These are phyloP conservation scores for Syngnathus typhle DNA, from an alignment of 2,113 vertebrate genomes.

Conservation along the genomic window DNA sequence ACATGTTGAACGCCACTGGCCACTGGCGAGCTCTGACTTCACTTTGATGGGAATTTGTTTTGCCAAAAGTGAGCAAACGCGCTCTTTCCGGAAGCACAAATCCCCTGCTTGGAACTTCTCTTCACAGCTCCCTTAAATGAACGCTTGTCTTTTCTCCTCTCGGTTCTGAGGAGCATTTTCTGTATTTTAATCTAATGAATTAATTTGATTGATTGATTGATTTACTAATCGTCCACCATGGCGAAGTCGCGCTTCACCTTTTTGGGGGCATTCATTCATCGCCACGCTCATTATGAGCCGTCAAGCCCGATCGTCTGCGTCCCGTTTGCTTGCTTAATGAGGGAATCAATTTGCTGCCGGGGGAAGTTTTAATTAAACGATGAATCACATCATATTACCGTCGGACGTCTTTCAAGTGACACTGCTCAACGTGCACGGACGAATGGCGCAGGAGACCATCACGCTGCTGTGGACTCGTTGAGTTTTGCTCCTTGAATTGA, in stretches of 20 bases:
- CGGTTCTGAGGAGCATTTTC: neutral
- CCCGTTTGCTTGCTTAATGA: neutral
- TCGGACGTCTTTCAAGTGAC: neutral
- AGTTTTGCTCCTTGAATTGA: too few relatives aligned
- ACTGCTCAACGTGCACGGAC: too few relatives aligned
- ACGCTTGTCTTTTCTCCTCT: neutral
- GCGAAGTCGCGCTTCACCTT: neutral
- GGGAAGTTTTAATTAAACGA: neutral
- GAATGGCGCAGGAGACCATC: too few relatives aligned
- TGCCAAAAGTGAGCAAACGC: neutral
- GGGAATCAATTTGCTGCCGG: neutral
- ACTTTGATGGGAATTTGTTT: conserved; percentile 1
- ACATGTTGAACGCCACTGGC: neutral
- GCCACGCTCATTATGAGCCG: neutral
- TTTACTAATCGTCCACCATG: neutral
- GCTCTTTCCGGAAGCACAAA: neutral
- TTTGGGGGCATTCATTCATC: neutral
- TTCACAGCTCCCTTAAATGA: neutral
- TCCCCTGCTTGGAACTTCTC: neutral
- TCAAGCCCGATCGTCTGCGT: neutral
- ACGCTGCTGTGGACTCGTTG: too few relatives aligned
- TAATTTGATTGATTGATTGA: too few relatives aligned
- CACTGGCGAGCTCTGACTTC: neutral
- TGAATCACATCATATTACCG: neutral
- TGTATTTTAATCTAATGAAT: too few relatives aligned